Percentiles rank a stretch among this genome's conserved stretches.
phyloP scores from a whole-genome alignment of 1,140 invertebrate genomes.

The Mycetomoellerius zeteki region DNA sequence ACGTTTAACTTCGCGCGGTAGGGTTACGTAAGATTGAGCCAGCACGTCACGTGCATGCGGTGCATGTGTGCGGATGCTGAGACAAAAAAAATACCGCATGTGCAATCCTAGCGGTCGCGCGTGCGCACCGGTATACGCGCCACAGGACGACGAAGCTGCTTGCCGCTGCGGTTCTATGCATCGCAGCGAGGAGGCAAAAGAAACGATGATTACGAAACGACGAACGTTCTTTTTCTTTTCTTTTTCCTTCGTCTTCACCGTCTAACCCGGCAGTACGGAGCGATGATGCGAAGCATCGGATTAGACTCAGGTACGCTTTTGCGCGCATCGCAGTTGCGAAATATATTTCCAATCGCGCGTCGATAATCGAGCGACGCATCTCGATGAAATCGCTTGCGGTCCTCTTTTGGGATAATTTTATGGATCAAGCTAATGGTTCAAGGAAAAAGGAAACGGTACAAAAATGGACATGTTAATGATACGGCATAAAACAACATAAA shows the following conservation, averaged over 20 bases:
- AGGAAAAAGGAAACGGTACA: neutral
- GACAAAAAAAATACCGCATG: slow-evolving; percentile 76
- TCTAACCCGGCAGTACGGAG: slow-evolving; percentile 47
- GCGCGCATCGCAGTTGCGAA: slow-evolving; percentile 35
- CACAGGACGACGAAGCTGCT: slow-evolving; percentile 64
- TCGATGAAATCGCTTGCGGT: neutral
- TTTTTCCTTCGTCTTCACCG: slow-evolving; percentile 31
- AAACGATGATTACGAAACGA: slow-evolving; percentile 78
- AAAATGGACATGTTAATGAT: neutral
- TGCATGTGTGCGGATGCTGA: slow-evolving; percentile 73
- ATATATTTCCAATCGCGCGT: slow-evolving; percentile 33
- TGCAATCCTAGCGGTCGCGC: slow-evolving; percentile 75
- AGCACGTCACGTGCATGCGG: slow-evolving; percentile 75
- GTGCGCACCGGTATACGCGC: slow-evolving; percentile 72
- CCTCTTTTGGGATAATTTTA: neutral
- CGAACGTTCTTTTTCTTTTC: slow-evolving; percentile 61
- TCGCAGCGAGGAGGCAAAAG: slow-evolving; percentile 70
- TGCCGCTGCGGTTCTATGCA: slow-evolving; percentile 60
- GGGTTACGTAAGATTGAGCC: slow-evolving; percentile 76
- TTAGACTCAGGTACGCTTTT: slow-evolving; percentile 58
- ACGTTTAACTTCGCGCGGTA: slow-evolving; percentile 51
- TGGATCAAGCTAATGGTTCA: neutral
- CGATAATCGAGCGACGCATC: slow-evolving; percentile 15
- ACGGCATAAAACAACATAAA: neutral
- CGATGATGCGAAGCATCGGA: slow-evolving; percentile 64